Percentiles rank a stretch among this genome's conserved stretches.
Conservation (phyloP, 2,888 invertebrate genomes). For the Caenorhabditis zanzibari region DNA sequence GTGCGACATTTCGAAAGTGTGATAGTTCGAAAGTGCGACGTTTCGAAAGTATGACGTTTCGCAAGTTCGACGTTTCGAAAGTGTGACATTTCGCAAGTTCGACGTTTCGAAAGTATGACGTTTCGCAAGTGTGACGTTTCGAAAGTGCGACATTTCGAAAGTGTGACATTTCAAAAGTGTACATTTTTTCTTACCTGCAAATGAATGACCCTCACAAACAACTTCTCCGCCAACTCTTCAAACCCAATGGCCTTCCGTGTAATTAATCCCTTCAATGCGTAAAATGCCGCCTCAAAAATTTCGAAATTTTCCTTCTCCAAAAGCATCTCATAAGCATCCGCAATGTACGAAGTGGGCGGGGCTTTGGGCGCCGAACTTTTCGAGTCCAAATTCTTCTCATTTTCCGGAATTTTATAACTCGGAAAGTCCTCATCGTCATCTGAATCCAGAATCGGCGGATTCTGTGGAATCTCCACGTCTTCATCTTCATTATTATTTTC, state of each 20-base stretch:
- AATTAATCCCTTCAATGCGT: constrained; percentile 40
- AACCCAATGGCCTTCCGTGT: constrained; percentile 59
- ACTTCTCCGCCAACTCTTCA: constrained; percentile 31
- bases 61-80: no score
- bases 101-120: no score
- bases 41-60: no score
- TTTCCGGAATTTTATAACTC: constrained; percentile 15
- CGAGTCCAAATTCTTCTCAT: constrained; percentile 44
- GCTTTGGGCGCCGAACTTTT: constrained; percentile 18
- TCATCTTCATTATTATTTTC: neutral
- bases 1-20: no score
- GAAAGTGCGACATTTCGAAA: no score
- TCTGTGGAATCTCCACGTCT: neutral
- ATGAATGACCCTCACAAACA: constrained; percentile 43
- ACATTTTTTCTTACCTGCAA: no score
- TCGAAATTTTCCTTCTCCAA: constrained; percentile 61
- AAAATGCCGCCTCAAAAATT: constrained; percentile 60
- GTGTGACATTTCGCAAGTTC: no score
- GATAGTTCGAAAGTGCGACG: no score
- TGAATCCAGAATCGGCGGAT: constrained; percentile 44
- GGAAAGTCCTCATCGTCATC: constrained; percentile 67
- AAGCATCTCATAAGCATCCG: constrained; percentile 51
- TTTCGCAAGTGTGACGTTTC: no score
- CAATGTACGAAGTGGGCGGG: constrained; percentile 39
- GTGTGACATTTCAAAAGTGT: no score